phyloP scores from a whole-genome alignment of 1,140 invertebrate genomes.

The Portunus trituberculatus region DNA sequence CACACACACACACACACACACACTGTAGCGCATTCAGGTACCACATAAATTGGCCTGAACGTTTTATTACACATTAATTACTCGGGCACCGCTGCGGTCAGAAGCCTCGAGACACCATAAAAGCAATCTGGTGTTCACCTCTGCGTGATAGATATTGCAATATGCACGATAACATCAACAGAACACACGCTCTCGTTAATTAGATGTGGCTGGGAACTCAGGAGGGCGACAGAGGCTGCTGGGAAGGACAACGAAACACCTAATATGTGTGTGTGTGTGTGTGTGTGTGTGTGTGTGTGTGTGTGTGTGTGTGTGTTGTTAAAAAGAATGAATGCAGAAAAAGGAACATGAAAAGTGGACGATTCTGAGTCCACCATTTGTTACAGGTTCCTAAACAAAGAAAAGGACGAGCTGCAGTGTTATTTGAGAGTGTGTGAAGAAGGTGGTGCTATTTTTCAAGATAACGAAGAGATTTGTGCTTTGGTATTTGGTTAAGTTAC shows the following conservation, averaged over 20 bases:
- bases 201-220: not conserved
- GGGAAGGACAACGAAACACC: not conserved
- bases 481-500: too few species aligned
- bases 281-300: too few species aligned
- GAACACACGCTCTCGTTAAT: not conserved
- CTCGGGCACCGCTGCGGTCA: not conserved
- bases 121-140: not conserved
- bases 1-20: not conserved
- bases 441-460: too few species aligned
- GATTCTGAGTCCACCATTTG: too few species aligned
- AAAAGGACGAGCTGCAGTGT: too few species aligned
- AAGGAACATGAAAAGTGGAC: too few species aligned
- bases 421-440: too few species aligned
- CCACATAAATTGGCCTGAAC: not conserved
- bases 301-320: too few species aligned
- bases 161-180: not conserved
- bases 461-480: too few species aligned
- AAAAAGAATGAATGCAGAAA: too few species aligned
- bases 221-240: not conserved
- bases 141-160: constrained; percentile 13
- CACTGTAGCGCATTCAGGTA: not conserved
- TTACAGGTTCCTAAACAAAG: too few species aligned
- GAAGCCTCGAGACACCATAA: not conserved
- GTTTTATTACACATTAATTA: constrained; percentile 16
- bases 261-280: not conserved